These are phyloP conservation scores for Dyspetes luteomarginatus DNA, from an alignment of 2,888 invertebrate species.

Conservation along the genomic window DNA sequence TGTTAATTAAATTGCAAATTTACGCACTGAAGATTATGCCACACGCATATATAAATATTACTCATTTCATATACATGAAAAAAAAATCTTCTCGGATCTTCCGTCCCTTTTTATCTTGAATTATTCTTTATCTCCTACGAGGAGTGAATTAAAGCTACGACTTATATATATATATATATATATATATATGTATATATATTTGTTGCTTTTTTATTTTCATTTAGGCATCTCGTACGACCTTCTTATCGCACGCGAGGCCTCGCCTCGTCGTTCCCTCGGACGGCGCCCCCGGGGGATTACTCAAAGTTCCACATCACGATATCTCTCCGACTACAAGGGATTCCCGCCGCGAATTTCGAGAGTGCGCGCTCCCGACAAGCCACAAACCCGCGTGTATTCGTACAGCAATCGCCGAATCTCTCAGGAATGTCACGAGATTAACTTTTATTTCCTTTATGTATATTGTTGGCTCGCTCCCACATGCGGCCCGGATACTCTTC, in stretches of 20 bases:
- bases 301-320: slow-evolving; percentile 31
- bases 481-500: slow-evolving; percentile 11
- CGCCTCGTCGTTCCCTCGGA: background rate
- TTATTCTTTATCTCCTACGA: too few relatives aligned
- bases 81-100: too few relatives aligned
- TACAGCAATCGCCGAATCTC: slow-evolving; percentile 1
- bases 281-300: slow-evolving; percentile 20
- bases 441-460: slow-evolving; percentile 28
- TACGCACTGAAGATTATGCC: too few relatives aligned
- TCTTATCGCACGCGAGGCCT: slow-evolving; percentile 14
- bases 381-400: background rate
- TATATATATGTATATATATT: background rate
- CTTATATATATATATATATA: too few relatives aligned
- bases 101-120: too few relatives aligned
- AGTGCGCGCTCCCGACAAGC: slow-evolving; percentile 19
- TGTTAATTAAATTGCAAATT: too few relatives aligned
- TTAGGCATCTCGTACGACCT: background rate
- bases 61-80: too few relatives aligned
- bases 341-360: slow-evolving; percentile 25
- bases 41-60: too few relatives aligned
- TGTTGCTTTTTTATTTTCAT: slow-evolving; percentile 2
- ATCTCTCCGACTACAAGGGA: slow-evolving; percentile 8
- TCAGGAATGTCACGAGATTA: slow-evolving; percentile 33
- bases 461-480: slow-evolving; percentile 9
- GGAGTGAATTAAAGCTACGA: too few relatives aligned